Evolutionary conservation across 92 coral and sea anemone genomes (phyloP), one percentile per base, ranked within the genome.

Genomic region (Epizoanthus illoricatus): DNA sequence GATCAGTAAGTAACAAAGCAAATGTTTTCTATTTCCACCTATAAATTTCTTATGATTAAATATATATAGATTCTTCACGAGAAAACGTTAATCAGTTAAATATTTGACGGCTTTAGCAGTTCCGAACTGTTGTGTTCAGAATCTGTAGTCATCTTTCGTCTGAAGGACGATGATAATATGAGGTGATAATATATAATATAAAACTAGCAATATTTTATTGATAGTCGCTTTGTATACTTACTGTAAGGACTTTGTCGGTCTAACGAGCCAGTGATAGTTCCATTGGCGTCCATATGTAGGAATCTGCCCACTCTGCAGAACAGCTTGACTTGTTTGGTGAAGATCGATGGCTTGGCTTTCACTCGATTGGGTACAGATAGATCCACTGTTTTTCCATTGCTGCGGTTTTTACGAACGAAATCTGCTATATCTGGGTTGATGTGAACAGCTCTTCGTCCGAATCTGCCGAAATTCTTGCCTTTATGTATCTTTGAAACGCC

Each of bases 301-400:
- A 91, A 92, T 21, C 82, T 84, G 1, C 98, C 98, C 24, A 92
- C 93, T 17, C 95, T 90, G 65, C 91, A 88, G 84, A 93, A 95
- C 39, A 95, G 61, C 39, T 81, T 74, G 24, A 92, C 84, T 71
- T 67, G 81, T 41, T 75, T 65, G 18, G 62, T 79, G 75, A 20
- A 9, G 13, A 78, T 78, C 49, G 82, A 78, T 7, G 82, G 71
- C 33, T 63, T 78, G 5, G 41, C 23, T 43, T 10, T 45, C 3
- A 78, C 41, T 7, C 55, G 58, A n/a, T 78, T 62, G 13, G 82
- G 56, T 0, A 45, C 57, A 5, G 71, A 78, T 5, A 78, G 43
- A 62, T 78, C 69, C 21, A 62, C 3, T 13, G 23, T 5, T 78
- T 78, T 78, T 2, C 69, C 82, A 63, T 43, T 78, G 45, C 82